phyloP scores from a whole-genome alignment of 2,888 invertebrate genomes.

The Lordiphosa fenestrarum region DNA sequence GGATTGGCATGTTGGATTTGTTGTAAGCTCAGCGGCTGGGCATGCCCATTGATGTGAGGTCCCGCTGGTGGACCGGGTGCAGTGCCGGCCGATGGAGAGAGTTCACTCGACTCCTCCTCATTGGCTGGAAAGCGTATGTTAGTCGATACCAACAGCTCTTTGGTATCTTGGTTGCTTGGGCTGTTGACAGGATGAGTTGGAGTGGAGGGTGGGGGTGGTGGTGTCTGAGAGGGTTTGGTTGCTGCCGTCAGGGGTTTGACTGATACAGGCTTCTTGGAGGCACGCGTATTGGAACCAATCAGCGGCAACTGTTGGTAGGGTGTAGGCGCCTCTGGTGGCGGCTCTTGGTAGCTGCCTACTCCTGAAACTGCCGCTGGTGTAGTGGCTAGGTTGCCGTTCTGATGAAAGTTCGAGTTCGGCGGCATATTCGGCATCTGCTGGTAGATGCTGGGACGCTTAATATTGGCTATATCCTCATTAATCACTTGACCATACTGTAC shows the following conservation, averaged over 20 bases:
- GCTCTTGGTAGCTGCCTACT: constrained; percentile 32
- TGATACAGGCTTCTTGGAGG: constrained; percentile 30
- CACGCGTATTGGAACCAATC: constrained; percentile 48
- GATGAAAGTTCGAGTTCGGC: constrained; percentile 54
- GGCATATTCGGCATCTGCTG: constrained; percentile 26
- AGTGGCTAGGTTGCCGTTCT: constrained; percentile 43
- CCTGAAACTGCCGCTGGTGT: constrained; percentile 1
- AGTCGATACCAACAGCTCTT: constrained; percentile 77
- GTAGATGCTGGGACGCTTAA: constrained; percentile 28
- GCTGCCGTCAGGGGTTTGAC: constrained; percentile 12
- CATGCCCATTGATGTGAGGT: constrained; percentile 78
- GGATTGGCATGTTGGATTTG: constrained; percentile 73
- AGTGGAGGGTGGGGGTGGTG: constrained; percentile 3
- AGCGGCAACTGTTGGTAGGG: constrained; percentile 75
- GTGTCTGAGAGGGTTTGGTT: constrained; percentile 3
- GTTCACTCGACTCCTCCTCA: constrained; percentile 64
- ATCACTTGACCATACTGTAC: constrained; percentile 79
- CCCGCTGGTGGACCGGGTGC: constrained; percentile 57
- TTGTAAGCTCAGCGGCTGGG: constrained; percentile 77
- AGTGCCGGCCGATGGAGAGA: constrained; percentile 40
- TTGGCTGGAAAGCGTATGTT: constrained; percentile 79
- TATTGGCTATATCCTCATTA: constrained; percentile 73
- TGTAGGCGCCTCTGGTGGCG: constrained; percentile 69
- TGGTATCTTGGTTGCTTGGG: constrained; percentile 55
- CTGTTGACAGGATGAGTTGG: constrained; percentile 6